Conservation (phyloP, 2,888 invertebrate genomes). For the Meloe dianella region DNA sequence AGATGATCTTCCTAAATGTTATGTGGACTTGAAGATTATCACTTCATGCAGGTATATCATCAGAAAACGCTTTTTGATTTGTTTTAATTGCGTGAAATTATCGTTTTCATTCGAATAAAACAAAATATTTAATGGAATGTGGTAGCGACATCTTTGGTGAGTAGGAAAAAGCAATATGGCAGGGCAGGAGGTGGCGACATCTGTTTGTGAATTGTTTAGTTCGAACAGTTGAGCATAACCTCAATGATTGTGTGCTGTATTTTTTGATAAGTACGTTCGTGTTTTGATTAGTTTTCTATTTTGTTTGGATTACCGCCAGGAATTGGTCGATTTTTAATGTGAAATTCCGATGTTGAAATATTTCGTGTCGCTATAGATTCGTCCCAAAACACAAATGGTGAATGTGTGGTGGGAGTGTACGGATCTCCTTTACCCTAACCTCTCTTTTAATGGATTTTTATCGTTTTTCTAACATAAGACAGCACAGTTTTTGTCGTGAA, state of each 20-base stretch:
- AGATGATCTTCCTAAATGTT: no score
- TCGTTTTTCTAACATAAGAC: conserved; percentile 1
- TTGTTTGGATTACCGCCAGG: background rate
- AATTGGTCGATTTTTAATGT: background rate
- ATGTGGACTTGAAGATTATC: no score
- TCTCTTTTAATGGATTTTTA: conserved; percentile 36
- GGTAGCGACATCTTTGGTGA: no score
- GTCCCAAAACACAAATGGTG: conserved; percentile 41
- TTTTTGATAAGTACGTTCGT: background rate
- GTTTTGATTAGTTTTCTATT: background rate
- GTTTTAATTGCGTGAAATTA: no score
- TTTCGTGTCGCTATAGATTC: conserved; percentile 18
- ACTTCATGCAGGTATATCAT: no score
- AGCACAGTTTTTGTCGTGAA: background rate
- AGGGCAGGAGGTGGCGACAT: no score
- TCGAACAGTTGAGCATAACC: no score
- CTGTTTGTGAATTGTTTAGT: no score
- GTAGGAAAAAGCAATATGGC: no score
- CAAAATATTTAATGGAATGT: no score
- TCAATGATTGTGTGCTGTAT: background rate
- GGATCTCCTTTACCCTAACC: conserved; percentile 52
- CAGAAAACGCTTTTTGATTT: no score
- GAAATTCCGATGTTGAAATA: background rate
- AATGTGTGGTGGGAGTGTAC: conserved; percentile 50
- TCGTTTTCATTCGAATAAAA: no score